Evolutionary conservation across 2,797 vertebrate genomes (phyloP), one percentile per base, ranked within the genome.

Genomic region (Lateolabrax maculatus): DNA sequence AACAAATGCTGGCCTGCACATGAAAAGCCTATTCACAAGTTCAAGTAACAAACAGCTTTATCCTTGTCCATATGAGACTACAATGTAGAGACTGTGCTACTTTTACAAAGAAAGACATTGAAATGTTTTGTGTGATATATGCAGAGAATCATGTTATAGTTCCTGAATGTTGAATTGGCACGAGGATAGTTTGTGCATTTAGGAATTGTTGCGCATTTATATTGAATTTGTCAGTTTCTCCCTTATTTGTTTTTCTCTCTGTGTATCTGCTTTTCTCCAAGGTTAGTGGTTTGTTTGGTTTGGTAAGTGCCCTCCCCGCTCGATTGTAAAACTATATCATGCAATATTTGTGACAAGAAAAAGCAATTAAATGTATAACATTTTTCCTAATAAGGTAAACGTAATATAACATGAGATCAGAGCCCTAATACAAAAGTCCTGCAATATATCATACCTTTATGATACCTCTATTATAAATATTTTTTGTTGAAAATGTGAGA

Each of bases 11-110:
- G 83, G 75, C 64, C 43, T 18, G 25, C 27, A 76, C 76, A 85
- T 82, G 21, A 87, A 84, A 83, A 79, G 76, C 64, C 44, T 66
- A 71, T 43, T 63, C 64, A 70, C 55, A 76, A 43, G 61, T 73
- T 73, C 2, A 4, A 61, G 57, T 9, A 57, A 68, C 21, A 55
- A 71, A 68, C 29, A 51, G 52, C 60, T 78, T 69, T 55, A 65
- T 66, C 31, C 60, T 67, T 69, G 18, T 73, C 41, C 39, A 29
- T 5, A 67, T 71, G 34, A 62, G 51, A 60, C 36, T 31, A 1
- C 84, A 67, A 82, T 57, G 8, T 19, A 31, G 36, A 76, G 18
- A 41, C 36, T 52, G 34, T 62, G 68, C 62, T 62, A 8, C 58
- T 75, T 66, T 53, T 13, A 23, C 9, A 48, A 52, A 60, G n/a